These are phyloP conservation scores for Phyllopteryx taeniolatus DNA, from an alignment of 2,113 vertebrate genomes.

Conservation along the genomic window DNA sequence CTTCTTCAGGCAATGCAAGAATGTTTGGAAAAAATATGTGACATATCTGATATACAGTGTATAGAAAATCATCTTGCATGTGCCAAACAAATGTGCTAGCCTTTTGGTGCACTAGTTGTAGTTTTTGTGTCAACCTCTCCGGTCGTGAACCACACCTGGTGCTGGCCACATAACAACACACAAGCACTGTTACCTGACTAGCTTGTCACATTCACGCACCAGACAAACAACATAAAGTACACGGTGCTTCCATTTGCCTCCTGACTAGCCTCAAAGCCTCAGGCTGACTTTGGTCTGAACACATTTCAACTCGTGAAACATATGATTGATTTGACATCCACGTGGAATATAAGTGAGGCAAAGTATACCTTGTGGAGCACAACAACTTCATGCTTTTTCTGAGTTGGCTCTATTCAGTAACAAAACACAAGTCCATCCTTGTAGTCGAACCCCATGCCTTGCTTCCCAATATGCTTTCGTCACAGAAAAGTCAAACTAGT, in stretches of 20 bases:
- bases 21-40: constrained; percentile 15
- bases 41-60: not conserved
- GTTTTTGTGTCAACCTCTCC: constrained; percentile 30
- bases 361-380: not conserved
- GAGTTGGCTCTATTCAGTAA: not conserved
- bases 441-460: no score
- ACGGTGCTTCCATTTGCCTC: not conserved
- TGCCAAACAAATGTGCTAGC: constrained; percentile 63
- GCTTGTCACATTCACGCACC: not conserved
- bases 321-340: constrained; percentile 24
- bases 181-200: not conserved
- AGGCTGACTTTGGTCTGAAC: constrained; percentile 9
- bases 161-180: constrained; percentile 13
- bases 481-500: constrained; percentile 8
- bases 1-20: constrained; percentile 36
- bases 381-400: not conserved
- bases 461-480: constrained; percentile 10
- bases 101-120: constrained; percentile 55
- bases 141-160: constrained; percentile 21
- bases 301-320: constrained; percentile 10
- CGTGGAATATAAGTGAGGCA: constrained; percentile 18
- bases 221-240: not conserved
- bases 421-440: constrained; percentile 26
- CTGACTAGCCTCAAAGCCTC: not conserved
- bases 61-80: constrained; percentile 38